Evolutionary conservation across 2,888 invertebrate genomes (phyloP).

Genomic region (Marronus borbonicus): DNA sequence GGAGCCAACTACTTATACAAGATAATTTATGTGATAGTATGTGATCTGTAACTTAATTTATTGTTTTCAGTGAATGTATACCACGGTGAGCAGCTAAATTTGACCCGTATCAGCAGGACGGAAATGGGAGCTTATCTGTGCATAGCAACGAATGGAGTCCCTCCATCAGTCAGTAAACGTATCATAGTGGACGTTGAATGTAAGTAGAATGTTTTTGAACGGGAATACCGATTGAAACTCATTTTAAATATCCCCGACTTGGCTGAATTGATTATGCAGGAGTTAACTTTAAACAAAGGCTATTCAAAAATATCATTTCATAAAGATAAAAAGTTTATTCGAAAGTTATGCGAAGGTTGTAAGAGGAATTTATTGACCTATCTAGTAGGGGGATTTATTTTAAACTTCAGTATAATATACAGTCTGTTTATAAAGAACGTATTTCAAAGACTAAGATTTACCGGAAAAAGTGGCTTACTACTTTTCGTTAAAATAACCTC

Average conservation of each 20-base stretch:
- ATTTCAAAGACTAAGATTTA: too few relatives aligned
- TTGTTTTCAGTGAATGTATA: slow-evolving; percentile 83
- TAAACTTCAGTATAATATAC: too few relatives aligned
- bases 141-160: slow-evolving; percentile 91
- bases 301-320: too few relatives aligned
- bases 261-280: too few relatives aligned
- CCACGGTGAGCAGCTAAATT: slow-evolving; percentile 88
- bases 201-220: slow-evolving; percentile 72
- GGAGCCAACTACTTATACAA: slow-evolving; percentile 39
- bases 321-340: too few relatives aligned
- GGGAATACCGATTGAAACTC: not conserved
- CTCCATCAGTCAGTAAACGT: slow-evolving; percentile 92
- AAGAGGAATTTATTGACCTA: too few relatives aligned
- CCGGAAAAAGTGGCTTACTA: too few relatives aligned
- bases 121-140: slow-evolving; percentile 93
- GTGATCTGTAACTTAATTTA: slow-evolving; percentile 51
- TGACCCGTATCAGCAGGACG: slow-evolving; percentile 89
- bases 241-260: slow-evolving; percentile 2
- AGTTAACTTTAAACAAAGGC: too few relatives aligned
- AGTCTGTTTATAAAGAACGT: too few relatives aligned
- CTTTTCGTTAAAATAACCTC: too few relatives aligned
- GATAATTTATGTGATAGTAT: slow-evolving; percentile 47
- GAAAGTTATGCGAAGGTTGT: too few relatives aligned
- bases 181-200: slow-evolving; percentile 94
- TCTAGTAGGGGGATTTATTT: too few relatives aligned